Evolutionary conservation across 2,797 vertebrate species (phyloP), one percentile per base, ranked within the genome.

Genomic region (Neoniphon sammara): DNA sequence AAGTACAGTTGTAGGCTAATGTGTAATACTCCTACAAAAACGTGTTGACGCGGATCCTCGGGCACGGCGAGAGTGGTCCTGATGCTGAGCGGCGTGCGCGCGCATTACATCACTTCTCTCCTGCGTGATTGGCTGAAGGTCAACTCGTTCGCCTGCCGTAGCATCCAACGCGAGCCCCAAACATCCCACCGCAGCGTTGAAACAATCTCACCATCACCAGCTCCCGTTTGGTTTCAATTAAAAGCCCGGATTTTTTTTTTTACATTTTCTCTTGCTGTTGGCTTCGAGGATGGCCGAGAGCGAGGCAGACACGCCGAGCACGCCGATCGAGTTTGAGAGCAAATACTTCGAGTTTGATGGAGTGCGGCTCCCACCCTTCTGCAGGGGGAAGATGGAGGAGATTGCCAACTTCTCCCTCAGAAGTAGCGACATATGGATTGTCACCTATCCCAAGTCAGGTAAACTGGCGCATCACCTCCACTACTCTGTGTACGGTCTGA

Each of bases 381-480:
- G 97, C 94, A 95, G 96, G 70, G 97, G 97, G 75, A 98, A 97
- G 95, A 99, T 99, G 97, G 97, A 98, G 92, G 97, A 98, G 83
- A 97, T 98, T 85, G 92, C 95, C 73, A 94, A 96, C 93, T 98
- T 98, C 94, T 96, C 97, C 52, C 95, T 97, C 81, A 94, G 97
- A 90, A 94, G 96, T 79, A 97, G 95, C 91, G 97, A 99, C 90
- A 96, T 99, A 85, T 98, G 97, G 97, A 98, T 98, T 7, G 96
- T 99, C 78, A 98, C 97, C 63, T 98, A 98, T 83, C 97, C 97
- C 8, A 99, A 99, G 90, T 99, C 97, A 94, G 97, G 97, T 98
- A 94, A 75, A 34, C 17, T 20, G 47, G 17, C 4, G 30, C 30
- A 31, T 31, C 30, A 31, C 6, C 30, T n/a, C 18, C 47, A n/a